Evolutionary conservation across 2,113 vertebrate genomes (phyloP).

Genomic region (Lucifuga dentata): DNA sequence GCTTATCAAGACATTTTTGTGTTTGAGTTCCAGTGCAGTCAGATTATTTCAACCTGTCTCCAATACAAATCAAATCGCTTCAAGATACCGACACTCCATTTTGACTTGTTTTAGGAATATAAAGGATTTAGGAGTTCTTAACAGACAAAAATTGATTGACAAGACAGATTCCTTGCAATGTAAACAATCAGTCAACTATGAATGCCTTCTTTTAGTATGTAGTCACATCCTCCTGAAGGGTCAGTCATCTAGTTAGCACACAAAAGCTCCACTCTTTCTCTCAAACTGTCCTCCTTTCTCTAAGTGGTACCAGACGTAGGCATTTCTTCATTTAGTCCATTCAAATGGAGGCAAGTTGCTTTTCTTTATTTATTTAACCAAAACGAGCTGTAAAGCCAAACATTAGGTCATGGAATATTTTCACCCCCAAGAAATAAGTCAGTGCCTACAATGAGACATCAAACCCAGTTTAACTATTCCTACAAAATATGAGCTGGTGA

Average conservation of each 20-base stretch:
- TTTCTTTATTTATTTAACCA: slow-evolving; percentile 83
- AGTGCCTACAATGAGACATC: slow-evolving; percentile 75
- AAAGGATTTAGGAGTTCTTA: too few relatives aligned
- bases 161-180: too few relatives aligned
- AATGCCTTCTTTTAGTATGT: slow-evolving; percentile 48
- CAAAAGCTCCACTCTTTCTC: slow-evolving; percentile 78
- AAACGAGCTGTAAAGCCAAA: slow-evolving; percentile 81
- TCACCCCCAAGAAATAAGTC: slow-evolving; percentile 75
- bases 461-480: slow-evolving; percentile 72
- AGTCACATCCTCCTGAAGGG: slow-evolving; percentile 58
- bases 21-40: too few relatives aligned
- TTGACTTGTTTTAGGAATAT: too few relatives aligned
- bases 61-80: too few relatives aligned
- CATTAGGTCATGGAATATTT: slow-evolving; percentile 85
- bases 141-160: too few relatives aligned
- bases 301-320: slow-evolving; percentile 82
- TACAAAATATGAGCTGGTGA: slow-evolving; percentile 75
- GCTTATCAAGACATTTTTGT: too few relatives aligned
- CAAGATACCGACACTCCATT: too few relatives aligned
- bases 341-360: slow-evolving; percentile 65
- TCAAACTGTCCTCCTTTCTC: slow-evolving; percentile 65
- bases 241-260: slow-evolving; percentile 59
- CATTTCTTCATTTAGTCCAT: slow-evolving; percentile 77
- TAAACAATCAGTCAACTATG: too few relatives aligned
- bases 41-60: too few relatives aligned